Percentiles rank a stretch among this genome's conserved stretches.
Evolutionary conservation across 2,113 vertebrate species (phyloP).

Genomic region (Asarcornis scutulata): DNA sequence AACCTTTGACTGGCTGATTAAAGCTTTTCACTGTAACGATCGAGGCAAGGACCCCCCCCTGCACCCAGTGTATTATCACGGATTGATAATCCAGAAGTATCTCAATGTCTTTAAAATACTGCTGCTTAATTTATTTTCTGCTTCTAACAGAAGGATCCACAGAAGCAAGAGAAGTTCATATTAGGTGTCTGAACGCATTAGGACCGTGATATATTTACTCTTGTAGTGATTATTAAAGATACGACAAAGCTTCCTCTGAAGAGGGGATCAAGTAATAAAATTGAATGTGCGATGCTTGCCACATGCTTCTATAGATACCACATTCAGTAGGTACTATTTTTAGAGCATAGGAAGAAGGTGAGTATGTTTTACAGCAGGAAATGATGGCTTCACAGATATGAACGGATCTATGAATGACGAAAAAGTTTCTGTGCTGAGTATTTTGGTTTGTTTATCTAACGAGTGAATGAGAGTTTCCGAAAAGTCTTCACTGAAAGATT

Average conservation of each 20-base stretch:
- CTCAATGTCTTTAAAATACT: background rate
- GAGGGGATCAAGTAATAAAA: conserved; percentile 9
- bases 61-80: background rate
- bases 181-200: background rate
- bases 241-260: background rate
- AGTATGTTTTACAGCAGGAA: conserved; percentile 60
- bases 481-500: background rate
- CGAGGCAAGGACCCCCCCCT: background rate
- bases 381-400: conserved; percentile 38
- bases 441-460: background rate
- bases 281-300: background rate
- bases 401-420: conserved; percentile 43
- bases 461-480: conserved; percentile 30
- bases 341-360: conserved; percentile 51
- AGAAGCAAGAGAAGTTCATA: background rate
- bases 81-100: background rate
- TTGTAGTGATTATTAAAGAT: background rate
- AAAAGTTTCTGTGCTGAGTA: conserved; percentile 12
- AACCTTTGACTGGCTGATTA: conserved; percentile 23
- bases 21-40: background rate
- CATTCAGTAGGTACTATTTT: conserved; percentile 46
- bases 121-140: background rate
- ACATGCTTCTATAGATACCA: background rate
- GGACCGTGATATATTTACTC: background rate
- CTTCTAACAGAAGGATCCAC: background rate